Evolutionary conservation across 1,140 invertebrate genomes (phyloP), one percentile per base, ranked within the genome.

Genomic region (Drosophila ananassae): DNA sequence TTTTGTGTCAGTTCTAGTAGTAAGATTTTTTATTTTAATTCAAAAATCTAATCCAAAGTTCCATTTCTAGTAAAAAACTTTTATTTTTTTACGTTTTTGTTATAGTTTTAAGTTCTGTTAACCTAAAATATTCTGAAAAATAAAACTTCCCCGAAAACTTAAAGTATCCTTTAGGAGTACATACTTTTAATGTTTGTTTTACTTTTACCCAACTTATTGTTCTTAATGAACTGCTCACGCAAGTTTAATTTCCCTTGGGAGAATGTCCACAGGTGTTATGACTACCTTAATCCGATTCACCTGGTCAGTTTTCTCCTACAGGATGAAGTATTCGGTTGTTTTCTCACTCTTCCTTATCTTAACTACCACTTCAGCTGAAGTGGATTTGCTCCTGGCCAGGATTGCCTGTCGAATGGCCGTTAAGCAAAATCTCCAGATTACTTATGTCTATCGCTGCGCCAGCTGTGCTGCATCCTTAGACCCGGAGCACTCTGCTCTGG

Each of bases 361-460:
- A 37, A 13, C 2, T 6, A 0, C 21, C 32, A n/a, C 30, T 13
- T 10, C 44, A 1, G 63, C 30, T 5, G 17, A 53, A 54, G 8
- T 47, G 60, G 7, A 52, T 3, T 8, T 12, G 3, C 3, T 21
- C 52, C 39, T 87, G 12, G 73, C 78, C 7, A 32, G 47, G 4
- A 60, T 59, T 1, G 57, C 66, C 41, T 89, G 83, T 13, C 67
- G 41, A 0, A 89, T 89, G 24, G 84, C 67, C 2, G 21, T 13
- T 0, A 3, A 57, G 12, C 67, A 66, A 21, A 50, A 41, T 5
- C 39, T 74, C 5, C 83, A 89, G 12, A 47, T 79, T 10, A 89
- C 72, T 24, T 83, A 77, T 12, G 59, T 89, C 34, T 89, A 89
- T 52, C 83, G 83, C n/a, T 89, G 83, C 53, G 48, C 61, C 7